Percentiles rank a stretch among this genome's conserved stretches.
These are phyloP conservation scores for Meloidogyne exigua DNA, from an alignment of 1,140 invertebrate species.

Conservation along the genomic window DNA sequence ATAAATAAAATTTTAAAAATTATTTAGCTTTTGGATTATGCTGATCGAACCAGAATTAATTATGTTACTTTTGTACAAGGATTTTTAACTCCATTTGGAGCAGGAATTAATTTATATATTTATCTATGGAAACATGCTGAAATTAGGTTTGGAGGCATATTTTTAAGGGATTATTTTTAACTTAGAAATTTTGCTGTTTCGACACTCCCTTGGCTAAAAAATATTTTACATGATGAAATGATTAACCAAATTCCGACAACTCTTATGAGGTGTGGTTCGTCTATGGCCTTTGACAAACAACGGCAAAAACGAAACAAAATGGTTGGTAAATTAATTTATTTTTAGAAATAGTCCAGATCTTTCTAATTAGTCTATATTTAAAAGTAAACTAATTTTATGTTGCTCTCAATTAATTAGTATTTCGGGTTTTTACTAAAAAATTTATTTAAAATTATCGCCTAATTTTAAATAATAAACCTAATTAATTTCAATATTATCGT, in stretches of 20 bases:
- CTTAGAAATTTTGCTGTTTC: not conserved
- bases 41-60: conserved; percentile 17
- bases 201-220: not conserved
- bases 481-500: too few species aligned
- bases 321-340: not conserved
- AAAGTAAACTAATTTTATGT: too few species aligned
- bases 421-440: too few species aligned
- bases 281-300: not conserved
- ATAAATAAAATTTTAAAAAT: not conserved
- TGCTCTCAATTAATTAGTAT: too few species aligned
- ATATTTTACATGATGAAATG: not conserved
- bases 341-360: too few species aligned
- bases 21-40: not conserved
- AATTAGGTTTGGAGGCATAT: not conserved
- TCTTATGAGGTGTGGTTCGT: not conserved
- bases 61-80: conserved; percentile 10
- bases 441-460: too few species aligned
- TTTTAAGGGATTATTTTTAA: too few species aligned
- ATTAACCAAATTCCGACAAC: not conserved
- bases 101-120: conserved; percentile 16
- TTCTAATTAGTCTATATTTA: too few species aligned
- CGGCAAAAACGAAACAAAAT: not conserved
- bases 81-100: conserved; percentile 11
- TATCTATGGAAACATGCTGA: conserved; percentile 16
- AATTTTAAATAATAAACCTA: too few species aligned